phyloP scores from a whole-genome alignment of 2,797 vertebrate genomes.

The Alca torda region DNA sequence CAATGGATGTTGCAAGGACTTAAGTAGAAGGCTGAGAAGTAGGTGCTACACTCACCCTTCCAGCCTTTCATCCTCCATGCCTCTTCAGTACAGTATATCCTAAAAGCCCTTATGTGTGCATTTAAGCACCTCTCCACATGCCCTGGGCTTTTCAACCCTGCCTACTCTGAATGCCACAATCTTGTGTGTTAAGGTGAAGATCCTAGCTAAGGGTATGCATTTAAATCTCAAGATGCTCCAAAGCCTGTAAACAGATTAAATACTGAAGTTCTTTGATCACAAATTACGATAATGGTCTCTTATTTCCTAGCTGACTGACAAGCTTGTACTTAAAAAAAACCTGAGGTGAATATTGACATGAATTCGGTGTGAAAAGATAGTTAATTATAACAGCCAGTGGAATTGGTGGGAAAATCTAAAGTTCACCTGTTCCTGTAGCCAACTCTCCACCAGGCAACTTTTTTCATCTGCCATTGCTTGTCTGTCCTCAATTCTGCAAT shows the following conservation, averaged over 20 bases:
- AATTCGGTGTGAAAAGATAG: background rate
- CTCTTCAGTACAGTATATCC: background rate
- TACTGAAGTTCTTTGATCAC: background rate
- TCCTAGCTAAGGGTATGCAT: background rate
- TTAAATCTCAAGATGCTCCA: constrained; percentile 17
- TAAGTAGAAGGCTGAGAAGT: background rate
- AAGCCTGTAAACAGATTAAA: constrained; percentile 45
- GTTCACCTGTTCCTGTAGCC: background rate
- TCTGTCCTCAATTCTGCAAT: background rate
- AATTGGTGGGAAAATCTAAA: constrained; percentile 40
- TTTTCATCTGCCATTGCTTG: background rate
- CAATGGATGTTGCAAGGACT: background rate
- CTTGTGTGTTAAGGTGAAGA: background rate
- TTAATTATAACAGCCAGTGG: background rate
- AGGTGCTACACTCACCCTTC: background rate
- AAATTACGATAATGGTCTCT: background rate
- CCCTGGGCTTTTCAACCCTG: background rate
- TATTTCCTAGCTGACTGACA: background rate
- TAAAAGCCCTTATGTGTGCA: background rate
- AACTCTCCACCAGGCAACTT: background rate
- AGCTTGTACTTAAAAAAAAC: background rate
- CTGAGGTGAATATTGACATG: background rate
- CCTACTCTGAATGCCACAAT: background rate
- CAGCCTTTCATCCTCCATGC: background rate
- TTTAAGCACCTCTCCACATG: background rate